These are phyloP conservation scores for Ivindomyrus marchei DNA, from an alignment of 2,113 vertebrate genomes.

Conservation along the genomic window DNA sequence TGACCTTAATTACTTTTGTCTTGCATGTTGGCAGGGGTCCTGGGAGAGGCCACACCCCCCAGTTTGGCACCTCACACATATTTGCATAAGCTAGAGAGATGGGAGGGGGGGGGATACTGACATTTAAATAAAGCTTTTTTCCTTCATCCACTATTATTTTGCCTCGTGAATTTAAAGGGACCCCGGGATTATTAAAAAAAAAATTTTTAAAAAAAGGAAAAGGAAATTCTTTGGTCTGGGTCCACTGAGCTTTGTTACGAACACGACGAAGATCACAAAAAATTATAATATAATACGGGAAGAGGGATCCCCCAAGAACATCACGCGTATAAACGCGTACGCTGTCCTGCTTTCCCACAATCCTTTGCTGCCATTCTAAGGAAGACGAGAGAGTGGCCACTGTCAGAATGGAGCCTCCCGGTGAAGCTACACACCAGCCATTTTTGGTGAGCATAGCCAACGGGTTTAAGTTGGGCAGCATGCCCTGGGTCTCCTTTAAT, in stretches of 20 bases:
- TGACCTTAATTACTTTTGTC: constrained; percentile 19
- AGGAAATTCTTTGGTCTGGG: background rate
- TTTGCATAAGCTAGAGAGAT: constrained; percentile 12
- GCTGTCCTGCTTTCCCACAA: background rate
- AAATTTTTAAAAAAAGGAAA: background rate
- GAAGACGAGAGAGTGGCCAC: background rate
- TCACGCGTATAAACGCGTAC: background rate
- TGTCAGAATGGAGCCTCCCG: background rate
- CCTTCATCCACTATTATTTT: background rate
- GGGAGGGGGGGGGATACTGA: background rate
- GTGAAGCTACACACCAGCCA: background rate
- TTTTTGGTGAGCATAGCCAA: too few relatives aligned
- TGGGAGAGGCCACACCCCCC: constrained; percentile 10
- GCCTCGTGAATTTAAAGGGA: background rate
- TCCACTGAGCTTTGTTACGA: background rate
- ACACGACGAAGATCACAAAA: background rate
- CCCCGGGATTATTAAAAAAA: background rate
- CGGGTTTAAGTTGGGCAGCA: background rate
- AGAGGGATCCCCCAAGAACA: background rate
- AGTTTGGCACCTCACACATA: constrained; percentile 7
- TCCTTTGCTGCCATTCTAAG: background rate
- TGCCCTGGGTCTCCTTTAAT: background rate
- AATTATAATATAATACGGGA: background rate
- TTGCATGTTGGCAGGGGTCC: constrained; percentile 7
- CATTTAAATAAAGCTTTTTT: constrained; percentile 7